phyloP scores from a whole-genome alignment of 2,888 invertebrate species.

The Hofmannophila pseudospretella region DNA sequence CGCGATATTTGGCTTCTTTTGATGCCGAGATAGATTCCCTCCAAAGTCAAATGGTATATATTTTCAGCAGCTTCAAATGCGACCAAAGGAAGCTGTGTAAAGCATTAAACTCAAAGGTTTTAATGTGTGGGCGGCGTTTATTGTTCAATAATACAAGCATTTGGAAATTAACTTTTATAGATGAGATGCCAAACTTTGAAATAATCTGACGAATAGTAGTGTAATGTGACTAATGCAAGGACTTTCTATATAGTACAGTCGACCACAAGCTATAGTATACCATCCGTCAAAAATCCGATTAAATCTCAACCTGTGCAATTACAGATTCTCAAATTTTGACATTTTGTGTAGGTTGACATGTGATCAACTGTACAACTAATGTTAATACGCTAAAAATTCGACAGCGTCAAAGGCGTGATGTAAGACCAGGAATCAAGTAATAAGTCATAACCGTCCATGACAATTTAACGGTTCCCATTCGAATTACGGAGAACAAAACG shows the following conservation, averaged over 20 bases:
- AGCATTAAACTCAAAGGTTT: not conserved
- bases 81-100: not conserved
- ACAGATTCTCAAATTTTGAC: too few relatives aligned
- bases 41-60: not conserved
- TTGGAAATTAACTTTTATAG: not conserved
- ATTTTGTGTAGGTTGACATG: not conserved
- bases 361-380: not conserved
- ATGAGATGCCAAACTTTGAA: too few relatives aligned
- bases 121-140: slow-evolving; percentile 1
- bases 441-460: slow-evolving; percentile 20
- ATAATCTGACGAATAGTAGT: too few relatives aligned
- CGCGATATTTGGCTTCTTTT: slow-evolving; percentile 10
- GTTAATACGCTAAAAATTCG: too few relatives aligned
- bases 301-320: too few relatives aligned
- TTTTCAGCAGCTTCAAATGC: not conserved
- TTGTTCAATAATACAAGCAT: too few relatives aligned
- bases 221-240: too few relatives aligned
- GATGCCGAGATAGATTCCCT: not conserved
- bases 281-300: too few relatives aligned
- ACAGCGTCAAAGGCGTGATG: slow-evolving; percentile 1
- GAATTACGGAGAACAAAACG: slow-evolving; percentile 32
- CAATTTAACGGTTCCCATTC: slow-evolving; percentile 34
- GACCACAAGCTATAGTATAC: too few relatives aligned
- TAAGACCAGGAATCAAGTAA: slow-evolving; percentile 12
- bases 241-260: too few relatives aligned